Percentiles rank a stretch among this genome's conserved stretches.
These are phyloP conservation scores for Selenia dentaria DNA, from an alignment of 2,888 invertebrate genomes.

Conservation along the genomic window DNA sequence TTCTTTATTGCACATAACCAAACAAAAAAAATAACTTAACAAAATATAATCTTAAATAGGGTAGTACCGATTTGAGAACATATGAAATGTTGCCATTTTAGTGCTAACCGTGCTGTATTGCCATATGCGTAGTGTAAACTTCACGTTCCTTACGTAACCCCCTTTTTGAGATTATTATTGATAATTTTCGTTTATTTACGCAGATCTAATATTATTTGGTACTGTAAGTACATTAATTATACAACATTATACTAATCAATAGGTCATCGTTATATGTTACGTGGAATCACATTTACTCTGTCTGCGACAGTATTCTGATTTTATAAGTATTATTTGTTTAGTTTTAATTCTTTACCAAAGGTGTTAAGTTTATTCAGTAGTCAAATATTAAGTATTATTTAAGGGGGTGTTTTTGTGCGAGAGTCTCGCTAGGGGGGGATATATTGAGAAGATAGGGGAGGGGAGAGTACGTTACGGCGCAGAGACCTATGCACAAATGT, in stretches of 20 bases:
- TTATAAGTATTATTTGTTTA: slow-evolving; percentile 52
- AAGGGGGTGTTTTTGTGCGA: slow-evolving; percentile 22
- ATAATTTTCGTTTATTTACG: slow-evolving; percentile 15
- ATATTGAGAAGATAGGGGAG: slow-evolving; percentile 9
- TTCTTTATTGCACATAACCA: too few relatives aligned
- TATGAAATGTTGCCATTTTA: too few relatives aligned
- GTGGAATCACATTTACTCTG: slow-evolving; percentile 10
- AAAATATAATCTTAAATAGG: too few relatives aligned
- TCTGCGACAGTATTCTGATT: slow-evolving; percentile 38
- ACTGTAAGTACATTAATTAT: slow-evolving; percentile 34
- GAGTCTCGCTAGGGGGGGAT: slow-evolving; percentile 13
- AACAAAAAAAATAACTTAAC: too few relatives aligned
- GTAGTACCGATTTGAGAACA: too few relatives aligned
- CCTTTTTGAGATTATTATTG: slow-evolving; percentile 35
- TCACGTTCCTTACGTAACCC: slow-evolving; percentile 9
- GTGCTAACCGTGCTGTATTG: too few relatives aligned
- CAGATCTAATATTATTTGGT: slow-evolving; percentile 27
- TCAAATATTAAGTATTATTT: slow-evolving; percentile 28
- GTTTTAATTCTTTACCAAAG: slow-evolving; percentile 57
- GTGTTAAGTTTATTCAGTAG: slow-evolving; percentile 52
- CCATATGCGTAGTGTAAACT: slow-evolving; percentile 9
- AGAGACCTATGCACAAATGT: slow-evolving; percentile 62
- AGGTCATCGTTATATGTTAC: slow-evolving; percentile 14
- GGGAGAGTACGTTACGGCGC: slow-evolving; percentile 30
- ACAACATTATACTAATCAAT: slow-evolving; percentile 10